Evolutionary conservation across 2,888 invertebrate genomes (phyloP).

Genomic region (Macroteleia sp.): DNA sequence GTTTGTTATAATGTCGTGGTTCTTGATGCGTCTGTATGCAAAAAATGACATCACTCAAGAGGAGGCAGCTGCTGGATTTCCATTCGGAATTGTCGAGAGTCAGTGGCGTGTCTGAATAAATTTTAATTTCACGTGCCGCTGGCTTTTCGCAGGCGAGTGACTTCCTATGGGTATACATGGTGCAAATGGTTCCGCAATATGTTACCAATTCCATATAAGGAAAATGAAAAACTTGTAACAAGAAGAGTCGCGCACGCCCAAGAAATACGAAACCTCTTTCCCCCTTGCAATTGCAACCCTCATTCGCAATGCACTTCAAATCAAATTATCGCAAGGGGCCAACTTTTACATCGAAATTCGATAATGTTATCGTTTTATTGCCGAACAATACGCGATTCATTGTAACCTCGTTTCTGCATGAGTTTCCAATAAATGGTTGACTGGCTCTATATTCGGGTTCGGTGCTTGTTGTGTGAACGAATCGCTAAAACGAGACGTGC

Average conservation of each 20-base stretch:
- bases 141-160: conserved; percentile 74
- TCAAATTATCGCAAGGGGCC: conserved; percentile 48
- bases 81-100: conserved; percentile 61
- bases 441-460: conserved; percentile 42
- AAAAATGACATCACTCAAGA: conserved; percentile 51
- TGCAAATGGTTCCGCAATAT: conserved; percentile 79
- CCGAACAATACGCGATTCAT: conserved; percentile 55
- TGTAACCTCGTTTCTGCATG: conserved; percentile 58
- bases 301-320: conserved; percentile 50
- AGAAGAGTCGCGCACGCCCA: conserved; percentile 18
- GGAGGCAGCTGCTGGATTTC: conserved; percentile 56
- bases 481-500: conserved; percentile 56
- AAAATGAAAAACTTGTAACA: conserved; percentile 69
- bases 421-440: conserved; percentile 61
- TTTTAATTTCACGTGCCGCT: conserved; percentile 80
- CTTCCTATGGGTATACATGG: conserved; percentile 70
- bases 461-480: conserved; percentile 55
- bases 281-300: conserved; percentile 33
- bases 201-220: conserved; percentile 76
- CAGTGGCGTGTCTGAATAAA: conserved; percentile 71
- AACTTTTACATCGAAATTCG: conserved; percentile 61
- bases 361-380: conserved; percentile 61
- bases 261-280: conserved; percentile 57
- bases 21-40: conserved; percentile 28
- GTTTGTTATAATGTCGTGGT: conserved; percentile 44